A percentile compares a stretch with the other conserved stretches of the same genome.
Evolutionary conservation across 1,140 invertebrate genomes (phyloP).

Genomic region (Pollicipes pollicipes): DNA sequence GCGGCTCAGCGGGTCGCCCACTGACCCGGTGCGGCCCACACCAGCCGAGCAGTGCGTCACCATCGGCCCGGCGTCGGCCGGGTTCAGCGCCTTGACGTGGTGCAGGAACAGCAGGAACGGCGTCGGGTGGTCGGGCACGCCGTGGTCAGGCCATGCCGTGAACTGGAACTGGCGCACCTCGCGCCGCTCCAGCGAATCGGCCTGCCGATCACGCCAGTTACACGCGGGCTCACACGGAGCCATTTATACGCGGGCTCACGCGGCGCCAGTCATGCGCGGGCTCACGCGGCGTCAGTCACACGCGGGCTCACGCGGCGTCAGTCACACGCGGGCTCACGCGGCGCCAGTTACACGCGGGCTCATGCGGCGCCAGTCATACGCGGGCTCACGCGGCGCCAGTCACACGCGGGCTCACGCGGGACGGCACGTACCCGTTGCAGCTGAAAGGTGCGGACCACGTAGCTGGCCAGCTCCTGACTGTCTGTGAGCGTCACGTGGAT

Average conservation of each 20-base stretch:
- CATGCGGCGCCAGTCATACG: too few species aligned
- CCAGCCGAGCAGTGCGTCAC: constrained; percentile 69
- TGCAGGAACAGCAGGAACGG: constrained; percentile 94
- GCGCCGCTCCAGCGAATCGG: constrained; percentile 47
- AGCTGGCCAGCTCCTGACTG: constrained; percentile 88
- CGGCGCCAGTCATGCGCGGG: too few species aligned
- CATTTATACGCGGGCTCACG: too few species aligned
- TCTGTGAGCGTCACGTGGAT: constrained; percentile 84
- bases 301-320: too few species aligned
- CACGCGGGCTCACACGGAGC: too few species aligned
- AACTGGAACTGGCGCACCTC: constrained; percentile 98
- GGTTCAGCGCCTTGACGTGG: constrained; percentile 74
- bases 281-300: too few species aligned
- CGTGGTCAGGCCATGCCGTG: constrained; percentile 98
- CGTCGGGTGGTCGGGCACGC: constrained; percentile 93
- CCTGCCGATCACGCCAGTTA: constrained; percentile 24
- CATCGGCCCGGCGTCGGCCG: constrained; percentile 72
- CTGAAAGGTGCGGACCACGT: constrained; percentile 92
- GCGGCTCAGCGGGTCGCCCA: not conserved
- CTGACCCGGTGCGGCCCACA: constrained; percentile 4
- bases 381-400: too few species aligned
- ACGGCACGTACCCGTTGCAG: constrained; percentile 43
- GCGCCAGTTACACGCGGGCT: too few species aligned
- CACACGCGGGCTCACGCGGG: too few species aligned
- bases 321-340: too few species aligned